Evolutionary conservation across 2,113 vertebrate species (phyloP).

Genomic region (Calyptommatus sinebrachiatus): DNA sequence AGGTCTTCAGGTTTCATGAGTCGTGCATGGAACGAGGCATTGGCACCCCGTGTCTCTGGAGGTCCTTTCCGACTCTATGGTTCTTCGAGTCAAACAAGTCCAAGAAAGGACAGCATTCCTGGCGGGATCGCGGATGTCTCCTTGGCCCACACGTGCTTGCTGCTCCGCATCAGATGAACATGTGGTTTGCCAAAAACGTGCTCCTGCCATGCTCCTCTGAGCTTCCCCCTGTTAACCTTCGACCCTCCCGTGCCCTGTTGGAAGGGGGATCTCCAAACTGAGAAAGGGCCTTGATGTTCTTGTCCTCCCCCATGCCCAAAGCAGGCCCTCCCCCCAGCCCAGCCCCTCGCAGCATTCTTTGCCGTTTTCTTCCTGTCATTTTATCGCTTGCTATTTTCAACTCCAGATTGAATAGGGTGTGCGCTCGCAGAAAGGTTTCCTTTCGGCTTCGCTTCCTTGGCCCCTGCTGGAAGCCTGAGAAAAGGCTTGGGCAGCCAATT

Average conservation of each 20-base stretch:
- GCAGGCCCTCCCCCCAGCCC: slow-evolving; percentile 30
- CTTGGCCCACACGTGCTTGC: too few relatives aligned
- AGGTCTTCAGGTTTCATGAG: too few relatives aligned
- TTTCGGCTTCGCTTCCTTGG: slow-evolving; percentile 63
- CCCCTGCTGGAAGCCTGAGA: slow-evolving; percentile 76
- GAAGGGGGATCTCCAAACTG: not conserved
- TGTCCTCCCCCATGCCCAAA: too few relatives aligned
- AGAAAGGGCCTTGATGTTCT: not conserved
- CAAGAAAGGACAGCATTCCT: too few relatives aligned
- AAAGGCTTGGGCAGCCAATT: slow-evolving; percentile 72
- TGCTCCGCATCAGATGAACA: too few relatives aligned
- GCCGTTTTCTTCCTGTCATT: slow-evolving; percentile 82
- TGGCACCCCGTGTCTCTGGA: too few relatives aligned
- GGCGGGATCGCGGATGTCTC: too few relatives aligned
- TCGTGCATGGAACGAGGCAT: too few relatives aligned
- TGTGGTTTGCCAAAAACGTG: too few relatives aligned
- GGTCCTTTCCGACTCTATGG: too few relatives aligned
- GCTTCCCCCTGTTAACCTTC: not conserved
- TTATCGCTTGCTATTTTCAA: slow-evolving; percentile 77
- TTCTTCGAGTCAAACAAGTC: too few relatives aligned
- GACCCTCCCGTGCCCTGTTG: not conserved
- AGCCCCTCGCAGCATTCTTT: slow-evolving; percentile 70
- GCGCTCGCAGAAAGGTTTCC: slow-evolving; percentile 71
- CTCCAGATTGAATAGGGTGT: slow-evolving; percentile 71
- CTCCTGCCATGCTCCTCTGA: not conserved